These are phyloP conservation scores for Noctuana brunneofusca DNA, from an alignment of 2,888 invertebrate species.

Conservation along the genomic window DNA sequence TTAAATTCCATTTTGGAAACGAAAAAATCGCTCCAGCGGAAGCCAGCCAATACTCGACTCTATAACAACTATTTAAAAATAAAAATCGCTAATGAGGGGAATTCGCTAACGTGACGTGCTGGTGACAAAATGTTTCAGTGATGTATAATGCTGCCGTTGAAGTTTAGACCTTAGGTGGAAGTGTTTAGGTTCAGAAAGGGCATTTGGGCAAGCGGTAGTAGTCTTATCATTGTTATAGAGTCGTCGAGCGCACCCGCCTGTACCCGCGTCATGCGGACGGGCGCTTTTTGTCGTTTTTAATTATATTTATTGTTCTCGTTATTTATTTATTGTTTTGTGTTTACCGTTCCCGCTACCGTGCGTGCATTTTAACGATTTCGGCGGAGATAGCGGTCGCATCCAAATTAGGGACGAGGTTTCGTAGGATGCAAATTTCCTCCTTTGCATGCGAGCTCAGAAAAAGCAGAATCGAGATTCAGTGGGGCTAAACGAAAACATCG, in stretches of 20 bases:
- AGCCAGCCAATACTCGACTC: slow-evolving; percentile 57
- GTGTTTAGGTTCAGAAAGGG: slow-evolving; percentile 40
- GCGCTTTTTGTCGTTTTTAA: slow-evolving; percentile 80
- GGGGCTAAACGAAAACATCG: slow-evolving; percentile 67
- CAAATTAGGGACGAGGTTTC: slow-evolving; percentile 73
- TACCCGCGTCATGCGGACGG: slow-evolving; percentile 74
- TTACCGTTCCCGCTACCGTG: slow-evolving; percentile 74
- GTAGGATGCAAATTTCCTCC: slow-evolving; percentile 66
- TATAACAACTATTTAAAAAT: slow-evolving; percentile 58
- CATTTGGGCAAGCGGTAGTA: slow-evolving; percentile 38
- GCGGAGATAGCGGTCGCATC: slow-evolving; percentile 69
- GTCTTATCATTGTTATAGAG: slow-evolving; percentile 68
- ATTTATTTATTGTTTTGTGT: slow-evolving; percentile 78
- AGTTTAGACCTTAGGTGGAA: slow-evolving; percentile 50
- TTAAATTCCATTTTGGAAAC: slow-evolving; percentile 73
- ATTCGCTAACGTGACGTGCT: slow-evolving; percentile 67
- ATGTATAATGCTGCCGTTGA: slow-evolving; percentile 45
- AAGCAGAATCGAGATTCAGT: slow-evolving; percentile 54
- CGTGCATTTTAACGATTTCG: slow-evolving; percentile 75
- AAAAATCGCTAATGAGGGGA: slow-evolving; percentile 71
- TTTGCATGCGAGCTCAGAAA: slow-evolving; percentile 67
- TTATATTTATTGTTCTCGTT: slow-evolving; percentile 81
- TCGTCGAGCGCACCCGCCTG: slow-evolving; percentile 71
- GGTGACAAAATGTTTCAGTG: slow-evolving; percentile 74
- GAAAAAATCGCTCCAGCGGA: slow-evolving; percentile 49